Percentiles rank a stretch among this genome's conserved stretches.
These are phyloP conservation scores for Chiridota heheva DNA, from an alignment of 35 echinoderm and acorn worm species.

Conservation along the genomic window DNA sequence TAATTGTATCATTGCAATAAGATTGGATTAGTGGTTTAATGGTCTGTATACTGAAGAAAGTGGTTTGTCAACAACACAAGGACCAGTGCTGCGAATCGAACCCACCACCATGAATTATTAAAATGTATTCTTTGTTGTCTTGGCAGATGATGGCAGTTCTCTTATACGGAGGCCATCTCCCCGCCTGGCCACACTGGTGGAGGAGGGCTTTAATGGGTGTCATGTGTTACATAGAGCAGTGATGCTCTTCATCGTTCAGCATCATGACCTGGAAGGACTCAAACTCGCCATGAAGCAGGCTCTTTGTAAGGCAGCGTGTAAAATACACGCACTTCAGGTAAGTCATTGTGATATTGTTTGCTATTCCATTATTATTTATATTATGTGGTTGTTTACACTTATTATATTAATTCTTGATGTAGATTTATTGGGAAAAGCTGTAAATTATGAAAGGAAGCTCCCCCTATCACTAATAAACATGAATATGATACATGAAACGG, in stretches of 20 bases:
- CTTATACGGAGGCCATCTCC: slow-evolving; percentile 83
- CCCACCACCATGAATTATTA: no score
- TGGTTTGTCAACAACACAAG: no score
- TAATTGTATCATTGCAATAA: no score
- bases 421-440: no score
- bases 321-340: slow-evolving; percentile 90
- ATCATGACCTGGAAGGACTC: slow-evolving; percentile 90
- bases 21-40: no score
- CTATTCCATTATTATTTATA: background rate
- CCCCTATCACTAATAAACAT: no score
- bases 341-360: background rate
- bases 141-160: slow-evolving; percentile 86
- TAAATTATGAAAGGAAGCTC: no score
- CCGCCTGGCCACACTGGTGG: slow-evolving; percentile 74
- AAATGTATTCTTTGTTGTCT: slow-evolving; percentile 1
- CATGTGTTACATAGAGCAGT: slow-evolving; percentile 67
- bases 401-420: no score
- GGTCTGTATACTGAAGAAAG: no score
- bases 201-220: slow-evolving; percentile 49
- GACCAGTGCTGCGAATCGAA: no score
- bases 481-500: no score
- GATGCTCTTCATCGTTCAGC: slow-evolving; percentile 78
- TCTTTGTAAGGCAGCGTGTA: slow-evolving; percentile 88
- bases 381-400: no score
- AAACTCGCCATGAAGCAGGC: slow-evolving; percentile 95